phyloP scores from a whole-genome alignment of 1,140 invertebrate genomes.

The Nilaparvata lugens region DNA sequence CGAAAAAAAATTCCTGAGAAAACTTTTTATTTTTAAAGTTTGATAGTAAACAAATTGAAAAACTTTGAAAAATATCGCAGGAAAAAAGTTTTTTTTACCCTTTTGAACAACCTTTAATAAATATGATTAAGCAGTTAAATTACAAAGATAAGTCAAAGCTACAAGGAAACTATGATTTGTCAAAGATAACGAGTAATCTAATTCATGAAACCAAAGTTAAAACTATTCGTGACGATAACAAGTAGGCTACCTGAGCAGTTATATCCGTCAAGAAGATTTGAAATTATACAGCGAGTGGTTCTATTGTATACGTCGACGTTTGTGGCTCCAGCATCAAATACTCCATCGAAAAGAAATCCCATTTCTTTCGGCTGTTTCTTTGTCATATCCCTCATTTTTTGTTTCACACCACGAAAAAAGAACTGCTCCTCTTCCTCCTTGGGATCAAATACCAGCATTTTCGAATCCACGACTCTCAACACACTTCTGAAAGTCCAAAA shows the following conservation, averaged over 20 bases:
- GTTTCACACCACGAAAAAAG: conserved; percentile 70
- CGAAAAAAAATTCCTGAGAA: too few relatives aligned
- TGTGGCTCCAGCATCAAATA: conserved; percentile 55
- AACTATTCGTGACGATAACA: background rate
- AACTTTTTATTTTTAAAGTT: too few relatives aligned
- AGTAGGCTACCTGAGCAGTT: conserved; percentile 64
- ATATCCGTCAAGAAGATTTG: conserved; percentile 68
- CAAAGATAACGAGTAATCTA: too few relatives aligned
- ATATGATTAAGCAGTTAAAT: too few relatives aligned
- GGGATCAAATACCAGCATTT: conserved; percentile 81
- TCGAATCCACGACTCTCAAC: conserved; percentile 64
- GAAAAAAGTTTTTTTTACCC: too few relatives aligned
- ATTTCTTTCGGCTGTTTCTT: conserved; percentile 78
- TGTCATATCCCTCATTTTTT: conserved; percentile 66
- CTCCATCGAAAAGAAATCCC: conserved; percentile 77
- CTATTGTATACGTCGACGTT: conserved; percentile 69
- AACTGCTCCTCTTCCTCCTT: conserved; percentile 71
- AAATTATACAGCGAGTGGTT: conserved; percentile 68
- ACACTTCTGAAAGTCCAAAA: conserved; percentile 43
- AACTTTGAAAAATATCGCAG: too few relatives aligned
- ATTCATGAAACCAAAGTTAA: background rate
- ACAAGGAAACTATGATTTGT: too few relatives aligned
- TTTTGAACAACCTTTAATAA: too few relatives aligned
- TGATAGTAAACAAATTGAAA: too few relatives aligned
- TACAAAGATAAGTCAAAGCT: too few relatives aligned